Percentiles rank a stretch among this genome's conserved stretches.
Conservation (phyloP, 2,797 vertebrate genomes). For the Molossus molossus region DNA sequence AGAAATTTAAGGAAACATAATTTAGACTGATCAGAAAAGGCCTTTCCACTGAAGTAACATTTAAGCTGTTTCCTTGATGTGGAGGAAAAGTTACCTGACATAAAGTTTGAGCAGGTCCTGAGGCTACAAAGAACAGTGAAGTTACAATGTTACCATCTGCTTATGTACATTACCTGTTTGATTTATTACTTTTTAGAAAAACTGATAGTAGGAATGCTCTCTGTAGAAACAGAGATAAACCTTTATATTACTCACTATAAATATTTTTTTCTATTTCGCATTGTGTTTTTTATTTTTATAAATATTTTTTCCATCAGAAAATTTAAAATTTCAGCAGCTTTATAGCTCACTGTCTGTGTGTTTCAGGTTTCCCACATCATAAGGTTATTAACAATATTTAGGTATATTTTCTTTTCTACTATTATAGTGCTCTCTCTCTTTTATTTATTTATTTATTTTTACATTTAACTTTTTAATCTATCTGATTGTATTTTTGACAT, state of each 20-base stretch:
- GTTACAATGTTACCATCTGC: not conserved
- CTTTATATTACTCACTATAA: not conserved
- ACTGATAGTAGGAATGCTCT: not conserved
- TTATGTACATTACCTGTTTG: not conserved
- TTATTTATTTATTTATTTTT: not conserved
- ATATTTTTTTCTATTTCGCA: constrained; percentile 29
- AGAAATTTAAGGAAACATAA: constrained; percentile 11
- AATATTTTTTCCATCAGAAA: constrained; percentile 29
- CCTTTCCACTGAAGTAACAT: not conserved
- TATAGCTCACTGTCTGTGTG: not conserved
- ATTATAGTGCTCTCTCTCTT: not conserved
- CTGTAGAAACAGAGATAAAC: not conserved
- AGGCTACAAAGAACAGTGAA: constrained; percentile 33
- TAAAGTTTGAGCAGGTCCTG: not conserved
- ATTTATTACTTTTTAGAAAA: constrained; percentile 35
- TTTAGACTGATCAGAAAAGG: not conserved
- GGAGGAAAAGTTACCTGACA: not conserved
- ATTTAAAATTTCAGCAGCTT: not conserved
- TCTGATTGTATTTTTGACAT: constrained; percentile 26
- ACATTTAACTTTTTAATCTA: not conserved
- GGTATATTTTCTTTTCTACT: not conserved
- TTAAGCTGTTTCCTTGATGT: constrained; percentile 9
- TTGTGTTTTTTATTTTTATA: constrained; percentile 29
- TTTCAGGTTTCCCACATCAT: not conserved
- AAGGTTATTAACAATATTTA: constrained; percentile 28